A percentile compares a stretch with the other conserved stretches of the same genome.
These are phyloP conservation scores for Malacoctenus gilli DNA, from an alignment of 2,797 vertebrate species.

Conservation along the genomic window DNA sequence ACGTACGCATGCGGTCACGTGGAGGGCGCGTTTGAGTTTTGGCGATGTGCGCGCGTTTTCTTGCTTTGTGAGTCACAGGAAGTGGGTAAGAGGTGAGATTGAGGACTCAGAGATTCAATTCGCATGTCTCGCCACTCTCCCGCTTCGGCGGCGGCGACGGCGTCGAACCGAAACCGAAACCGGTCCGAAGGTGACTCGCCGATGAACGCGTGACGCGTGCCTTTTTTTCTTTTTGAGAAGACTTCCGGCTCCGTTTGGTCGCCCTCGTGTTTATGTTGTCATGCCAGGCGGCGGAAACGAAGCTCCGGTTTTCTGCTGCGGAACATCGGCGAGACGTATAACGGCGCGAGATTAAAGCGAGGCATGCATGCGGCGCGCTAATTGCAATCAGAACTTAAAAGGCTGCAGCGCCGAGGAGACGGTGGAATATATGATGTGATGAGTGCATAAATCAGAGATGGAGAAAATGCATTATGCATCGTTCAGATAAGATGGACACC, in stretches of 20 bases:
- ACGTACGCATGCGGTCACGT: slow-evolving; percentile 12
- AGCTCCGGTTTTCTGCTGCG: slow-evolving; percentile 36
- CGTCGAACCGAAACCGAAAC: slow-evolving; percentile 33
- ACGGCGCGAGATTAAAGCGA: slow-evolving; percentile 49
- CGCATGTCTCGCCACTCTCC: slow-evolving; percentile 6
- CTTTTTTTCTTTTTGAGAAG: slow-evolving; percentile 12
- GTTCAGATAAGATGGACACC: slow-evolving; percentile 67
- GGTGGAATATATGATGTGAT: slow-evolving; percentile 62
- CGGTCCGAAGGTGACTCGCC: background rate
- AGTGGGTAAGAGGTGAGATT: slow-evolving; percentile 61
- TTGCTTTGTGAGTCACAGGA: slow-evolving; percentile 55
- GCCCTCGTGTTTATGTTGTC: slow-evolving; percentile 29
- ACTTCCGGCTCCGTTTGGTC: too few species aligned
- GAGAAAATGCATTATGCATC: slow-evolving; percentile 66
- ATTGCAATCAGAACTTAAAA: slow-evolving; percentile 72
- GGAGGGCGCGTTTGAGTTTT: slow-evolving; percentile 11
- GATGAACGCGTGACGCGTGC: too few species aligned
- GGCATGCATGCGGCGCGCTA: slow-evolving; percentile 48
- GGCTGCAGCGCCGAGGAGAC: slow-evolving; percentile 43
- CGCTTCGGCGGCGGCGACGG: slow-evolving; percentile 4
- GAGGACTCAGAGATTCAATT: slow-evolving; percentile 32
- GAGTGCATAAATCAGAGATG: slow-evolving; percentile 65
- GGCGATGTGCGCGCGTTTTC: slow-evolving; percentile 1
- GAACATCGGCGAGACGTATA: slow-evolving; percentile 19
- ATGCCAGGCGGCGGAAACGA: too few species aligned